Evolutionary conservation across 2,888 invertebrate species (phyloP).

Genomic region (Acheta domesticus): DNA sequence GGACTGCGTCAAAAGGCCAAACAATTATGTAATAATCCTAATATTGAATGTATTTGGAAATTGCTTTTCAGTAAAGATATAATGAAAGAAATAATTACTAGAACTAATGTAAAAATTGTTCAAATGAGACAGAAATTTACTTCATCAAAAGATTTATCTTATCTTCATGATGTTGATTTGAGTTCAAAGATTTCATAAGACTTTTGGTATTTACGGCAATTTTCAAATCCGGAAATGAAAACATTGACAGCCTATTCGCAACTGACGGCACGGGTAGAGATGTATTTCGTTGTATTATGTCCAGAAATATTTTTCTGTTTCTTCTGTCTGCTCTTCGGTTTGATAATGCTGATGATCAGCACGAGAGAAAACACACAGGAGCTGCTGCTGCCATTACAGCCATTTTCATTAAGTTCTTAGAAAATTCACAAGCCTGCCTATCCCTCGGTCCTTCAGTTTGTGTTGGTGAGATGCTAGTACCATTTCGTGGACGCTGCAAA

Average conservation of each 20-base stretch:
- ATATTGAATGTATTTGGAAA: too few relatives aligned
- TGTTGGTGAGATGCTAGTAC: background rate
- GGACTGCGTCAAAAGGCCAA: too few relatives aligned
- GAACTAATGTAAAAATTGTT: too few relatives aligned
- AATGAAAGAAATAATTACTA: too few relatives aligned
- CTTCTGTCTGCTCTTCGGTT: background rate
- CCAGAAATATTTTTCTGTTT: background rate
- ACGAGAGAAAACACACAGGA: background rate
- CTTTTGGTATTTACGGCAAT: background rate
- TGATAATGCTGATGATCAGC: background rate
- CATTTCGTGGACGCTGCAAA: background rate
- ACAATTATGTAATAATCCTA: too few relatives aligned
- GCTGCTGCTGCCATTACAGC: background rate
- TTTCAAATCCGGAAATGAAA: background rate
- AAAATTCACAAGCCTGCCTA: background rate
- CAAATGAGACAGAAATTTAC: too few relatives aligned
- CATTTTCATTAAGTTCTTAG: background rate
- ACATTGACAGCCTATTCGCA: background rate
- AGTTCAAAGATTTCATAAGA: too few relatives aligned
- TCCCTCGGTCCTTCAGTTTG: background rate
- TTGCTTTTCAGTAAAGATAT: too few relatives aligned
- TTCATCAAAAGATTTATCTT: too few relatives aligned
- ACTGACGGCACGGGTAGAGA: background rate
- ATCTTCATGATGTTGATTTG: too few relatives aligned
- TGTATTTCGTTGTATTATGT: background rate